Base-by-base conservation (phyloP, 2,888 invertebrate genomes). In the Alentia gelatinosa region DNA sequence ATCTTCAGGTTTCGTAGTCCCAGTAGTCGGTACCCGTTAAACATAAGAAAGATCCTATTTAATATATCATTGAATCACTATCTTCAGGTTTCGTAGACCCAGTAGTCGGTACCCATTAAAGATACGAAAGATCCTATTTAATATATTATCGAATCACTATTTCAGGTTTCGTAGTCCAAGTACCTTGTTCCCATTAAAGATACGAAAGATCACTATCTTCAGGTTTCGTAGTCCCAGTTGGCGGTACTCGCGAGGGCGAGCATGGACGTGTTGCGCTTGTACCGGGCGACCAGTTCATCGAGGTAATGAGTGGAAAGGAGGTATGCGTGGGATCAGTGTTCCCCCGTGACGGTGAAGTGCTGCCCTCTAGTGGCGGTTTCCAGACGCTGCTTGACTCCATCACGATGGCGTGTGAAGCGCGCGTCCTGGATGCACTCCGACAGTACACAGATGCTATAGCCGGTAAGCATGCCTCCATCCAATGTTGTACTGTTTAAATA, bases 191-290 rank as follows among this genome's bases (percentile, higher is more conserved):
- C n/a, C n/a, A n/a, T n/a, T n/a, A n/a, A n/a, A n/a, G n/a, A n/a
- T n/a, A n/a, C n/a, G n/a, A n/a, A 47, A 47, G 19, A 47, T 68
- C 26, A 7, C 68, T 15, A 9, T 26, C 68, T 33, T 3, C 75
- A 91, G 95, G 95, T 47, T 93, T 93, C 7, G 94, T 95, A 7
- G 94, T 95, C 0, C 95, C 95, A 47, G 94, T 95, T 0, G 95
- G 95, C 15, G 95, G 95, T 33, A 94, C 93, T 12, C 93, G 94
- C 47, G 90, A 93, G 0, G 93, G 93, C 0, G 86, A 91, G 9
- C 79, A 91, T 9, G 92, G 91, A 4, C 93, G 92, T 33, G 91
- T 94, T 47, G 94, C 95, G 83, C 94, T 95, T 74, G 93, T 95
- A 33, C 94, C 94, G 12, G 94, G 95, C 0, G 95, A 95, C 89